Base-by-base conservation (phyloP, 2,797 vertebrate genomes). In the Anguilla pacifica region DNA sequence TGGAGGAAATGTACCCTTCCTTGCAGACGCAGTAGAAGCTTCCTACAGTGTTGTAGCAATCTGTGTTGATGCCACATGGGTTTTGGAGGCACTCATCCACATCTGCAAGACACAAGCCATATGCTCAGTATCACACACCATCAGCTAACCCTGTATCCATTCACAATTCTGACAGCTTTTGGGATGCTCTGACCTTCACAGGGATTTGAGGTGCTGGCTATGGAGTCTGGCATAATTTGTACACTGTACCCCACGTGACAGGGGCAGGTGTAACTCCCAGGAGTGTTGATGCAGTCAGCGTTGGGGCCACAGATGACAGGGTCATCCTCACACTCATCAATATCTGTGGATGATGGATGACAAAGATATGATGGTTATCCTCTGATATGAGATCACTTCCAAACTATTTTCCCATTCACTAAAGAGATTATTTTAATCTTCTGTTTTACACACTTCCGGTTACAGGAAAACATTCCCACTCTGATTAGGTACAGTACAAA, bases 11-110 rank as follows among this genome's bases (percentile, higher is more conserved):
- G 28, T 88, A 95, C 64, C 91, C 92, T 7, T 94, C 93, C 1
- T 89, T 89, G 88, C 95, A 95, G 59, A 91, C 93, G 64, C 95
- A 95, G 31, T 88, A 86, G 84, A 91, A 95, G 35, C 87, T 90
- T 22, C 93, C 94, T 0, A 77, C 88, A 74, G 2, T 82, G 43
- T 95, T 95, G 4, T 85, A 92, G 49, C 94, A 95, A 25, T 91
- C 43, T 25, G 93, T 82, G 25, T 84, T 11, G 7, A 0, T 0
- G 2, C 94, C 95, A 90, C 95, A 95, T 64, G 93, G 39, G 39
- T 61, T 91, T 88, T 93, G 88, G 1, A 0, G 67, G 86, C 95
- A 95, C 86, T 95, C 95, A 28, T 95, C 89, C 70, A 93, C 91
- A 67, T 95, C 95, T 95, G 89, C n/a, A 64, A 55, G 88, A 70